Percentiles rank a stretch among this genome's conserved stretches.
phyloP scores from a whole-genome alignment of 2,113 vertebrate genomes.

The Phocoena phocoena region DNA sequence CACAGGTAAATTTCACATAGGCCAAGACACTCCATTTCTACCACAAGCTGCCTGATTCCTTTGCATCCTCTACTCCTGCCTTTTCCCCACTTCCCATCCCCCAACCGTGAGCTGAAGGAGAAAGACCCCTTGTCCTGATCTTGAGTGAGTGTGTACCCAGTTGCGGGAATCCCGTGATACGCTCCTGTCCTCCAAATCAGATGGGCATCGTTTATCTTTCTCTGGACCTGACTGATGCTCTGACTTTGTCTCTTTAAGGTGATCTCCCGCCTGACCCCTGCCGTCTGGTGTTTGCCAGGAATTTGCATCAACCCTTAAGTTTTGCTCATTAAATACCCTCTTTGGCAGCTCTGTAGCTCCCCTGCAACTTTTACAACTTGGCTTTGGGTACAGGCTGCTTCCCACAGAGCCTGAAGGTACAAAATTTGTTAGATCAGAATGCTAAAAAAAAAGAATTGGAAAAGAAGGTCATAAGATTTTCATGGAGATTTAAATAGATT shows the following conservation, averaged over 20 bases:
- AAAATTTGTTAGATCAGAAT: conserved; percentile 36
- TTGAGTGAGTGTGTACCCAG: not conserved
- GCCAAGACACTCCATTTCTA: not conserved
- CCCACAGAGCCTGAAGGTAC: conserved; percentile 51
- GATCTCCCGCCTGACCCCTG: conserved; percentile 40
- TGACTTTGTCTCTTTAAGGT: conserved; percentile 22
- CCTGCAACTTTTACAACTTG: conserved; percentile 58
- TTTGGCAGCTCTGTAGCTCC: conserved; percentile 51
- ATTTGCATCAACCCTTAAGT: conserved; percentile 57
- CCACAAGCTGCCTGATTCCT: not conserved
- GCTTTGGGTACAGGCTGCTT: conserved; percentile 45
- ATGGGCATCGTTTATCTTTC: conserved; percentile 33
- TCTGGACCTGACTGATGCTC: not conserved
- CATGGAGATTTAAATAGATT: not conserved
- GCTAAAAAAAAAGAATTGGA: not conserved
- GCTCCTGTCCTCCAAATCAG: not conserved
- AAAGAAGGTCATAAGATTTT: conserved; percentile 43
- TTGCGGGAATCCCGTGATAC: accelerated
- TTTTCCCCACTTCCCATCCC: not conserved
- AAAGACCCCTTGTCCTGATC: not conserved
- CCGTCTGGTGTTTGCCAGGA: conserved; percentile 56
- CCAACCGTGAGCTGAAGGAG: accelerated
- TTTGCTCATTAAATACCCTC: conserved; percentile 58
- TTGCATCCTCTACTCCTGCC: not conserved
- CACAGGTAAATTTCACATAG: not conserved